Base-by-base conservation (phyloP, 2,888 invertebrate species). In the Alloscopus bannaensis region DNA sequence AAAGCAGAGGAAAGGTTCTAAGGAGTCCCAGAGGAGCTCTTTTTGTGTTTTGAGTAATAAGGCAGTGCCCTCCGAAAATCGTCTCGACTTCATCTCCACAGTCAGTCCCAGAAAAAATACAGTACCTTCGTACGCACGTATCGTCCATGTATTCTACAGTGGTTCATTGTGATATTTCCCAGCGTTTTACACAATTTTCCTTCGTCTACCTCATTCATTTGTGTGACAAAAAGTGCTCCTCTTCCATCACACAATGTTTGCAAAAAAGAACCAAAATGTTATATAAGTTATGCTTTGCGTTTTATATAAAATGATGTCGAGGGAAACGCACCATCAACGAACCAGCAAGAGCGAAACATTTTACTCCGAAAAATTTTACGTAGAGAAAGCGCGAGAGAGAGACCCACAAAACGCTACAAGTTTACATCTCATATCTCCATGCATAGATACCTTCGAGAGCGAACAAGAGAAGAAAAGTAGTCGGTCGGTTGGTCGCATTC, bases 41-140 rank as follows among this genome's bases (percentile, higher is more conserved):
- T 83, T 85, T 83, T 83, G 81, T 84, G 83, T 85, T 85, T 81
- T 57, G 71, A 52, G 82, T 82, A 85, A 84, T 83, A 82, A 81
- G 79, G 78, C 78, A 68, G 65, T 24, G 55, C 22, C 6, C 6
- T 8, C 13, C 6, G 6, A 36, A 13, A 36, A 13, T 6, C 13
- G 36, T 36, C 36, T 36, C 36, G 6, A 36, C 36, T 36, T 36
- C n/a, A n/a, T n/a, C n/a, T n/a, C n/a, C n/a, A n/a, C n/a, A n/a
- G n/a, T n/a, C n/a, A n/a, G n/a, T 24, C 40, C 24, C 16, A 45
- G 28, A 68, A 66, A 36, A 13, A 8, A 13, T 36, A 13, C 36
- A 36, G n/a, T n/a, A n/a, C n/a, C n/a, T n/a, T n/a, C n/a, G n/a
- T n/a, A n/a, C n/a, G n/a, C n/a, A n/a, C n/a, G n/a, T n/a, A n/a